A percentile compares a stretch with the other conserved stretches of the same genome.
Evolutionary conservation across 1,140 invertebrate genomes (phyloP).

Genomic region (Thaumatotibia leucotreta): DNA sequence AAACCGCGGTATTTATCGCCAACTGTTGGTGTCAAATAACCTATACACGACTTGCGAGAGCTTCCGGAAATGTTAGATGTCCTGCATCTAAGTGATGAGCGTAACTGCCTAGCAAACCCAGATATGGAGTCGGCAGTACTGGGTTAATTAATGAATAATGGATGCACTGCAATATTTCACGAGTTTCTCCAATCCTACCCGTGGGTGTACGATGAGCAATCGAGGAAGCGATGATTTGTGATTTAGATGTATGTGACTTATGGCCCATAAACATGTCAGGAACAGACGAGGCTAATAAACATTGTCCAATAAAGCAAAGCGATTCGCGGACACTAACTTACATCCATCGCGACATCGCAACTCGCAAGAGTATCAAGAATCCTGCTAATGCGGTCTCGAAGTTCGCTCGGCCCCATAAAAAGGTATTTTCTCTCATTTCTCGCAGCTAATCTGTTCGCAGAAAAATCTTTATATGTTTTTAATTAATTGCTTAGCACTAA

Average conservation of each 20-base stretch:
- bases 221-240: constrained; percentile 36
- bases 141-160: constrained; percentile 66
- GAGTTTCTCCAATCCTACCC: constrained; percentile 42
- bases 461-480: constrained; percentile 53
- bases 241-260: constrained; percentile 27
- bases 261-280: constrained; percentile 16
- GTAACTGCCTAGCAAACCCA: constrained; percentile 40
- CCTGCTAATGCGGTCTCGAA: constrained; percentile 23
- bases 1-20: not conserved
- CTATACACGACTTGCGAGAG: not conserved
- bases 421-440: constrained; percentile 49
- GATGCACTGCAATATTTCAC: constrained; percentile 59
- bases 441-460: constrained; percentile 30
- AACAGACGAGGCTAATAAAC: constrained; percentile 3
- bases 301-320: constrained; percentile 1
- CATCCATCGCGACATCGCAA: constrained; percentile 36
- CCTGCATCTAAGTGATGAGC: constrained; percentile 1
- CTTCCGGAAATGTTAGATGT: not conserved
- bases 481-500: constrained; percentile 45
- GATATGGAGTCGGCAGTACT: constrained; percentile 53
- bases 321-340: constrained; percentile 34
- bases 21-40: constrained; percentile 1
- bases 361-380: constrained; percentile 41
- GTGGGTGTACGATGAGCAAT: constrained; percentile 24
- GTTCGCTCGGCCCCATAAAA: constrained; percentile 31